These are phyloP conservation scores for Phenganax stokvisi DNA, from an alignment of 92 coral and sea anemone species.

Conservation along the genomic window DNA sequence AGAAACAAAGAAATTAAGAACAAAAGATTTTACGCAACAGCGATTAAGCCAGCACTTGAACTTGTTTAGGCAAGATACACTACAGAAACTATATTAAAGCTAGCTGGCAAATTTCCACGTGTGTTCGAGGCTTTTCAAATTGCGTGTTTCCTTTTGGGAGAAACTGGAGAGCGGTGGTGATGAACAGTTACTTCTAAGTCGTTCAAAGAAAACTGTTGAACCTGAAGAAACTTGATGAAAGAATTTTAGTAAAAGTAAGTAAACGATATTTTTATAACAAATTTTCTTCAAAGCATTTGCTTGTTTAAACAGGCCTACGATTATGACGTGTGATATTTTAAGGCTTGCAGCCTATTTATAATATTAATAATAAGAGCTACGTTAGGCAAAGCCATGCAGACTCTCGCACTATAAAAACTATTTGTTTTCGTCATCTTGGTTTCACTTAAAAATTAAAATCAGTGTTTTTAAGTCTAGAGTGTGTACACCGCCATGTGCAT, in stretches of 20 bases:
- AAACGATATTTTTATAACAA: too few relatives aligned
- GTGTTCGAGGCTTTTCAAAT: background rate
- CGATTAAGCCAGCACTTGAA: background rate
- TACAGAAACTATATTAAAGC: background rate
- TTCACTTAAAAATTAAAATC: too few relatives aligned
- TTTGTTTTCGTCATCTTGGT: too few relatives aligned
- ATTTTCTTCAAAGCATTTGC: too few relatives aligned
- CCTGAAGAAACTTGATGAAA: background rate
- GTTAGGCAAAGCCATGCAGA: too few relatives aligned
- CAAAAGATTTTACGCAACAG: constrained; percentile 12
- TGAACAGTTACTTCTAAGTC: background rate
- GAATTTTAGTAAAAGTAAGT: background rate
- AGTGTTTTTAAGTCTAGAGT: too few relatives aligned
- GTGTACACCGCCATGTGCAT: too few relatives aligned
- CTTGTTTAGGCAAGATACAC: constrained; percentile 19
- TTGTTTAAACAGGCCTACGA: too few relatives aligned
- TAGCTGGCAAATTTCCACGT: constrained; percentile 14
- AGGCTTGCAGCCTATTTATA: too few relatives aligned
- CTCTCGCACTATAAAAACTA: too few relatives aligned
- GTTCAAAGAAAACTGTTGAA: background rate
- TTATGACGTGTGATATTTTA: too few relatives aligned
- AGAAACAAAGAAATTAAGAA: constrained; percentile 15
- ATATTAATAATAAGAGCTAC: too few relatives aligned
- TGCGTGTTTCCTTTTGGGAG: constrained; percentile 4
- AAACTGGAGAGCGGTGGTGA: background rate